Conservation (phyloP, 2,113 vertebrate genomes). For the Pongo abelii region DNA sequence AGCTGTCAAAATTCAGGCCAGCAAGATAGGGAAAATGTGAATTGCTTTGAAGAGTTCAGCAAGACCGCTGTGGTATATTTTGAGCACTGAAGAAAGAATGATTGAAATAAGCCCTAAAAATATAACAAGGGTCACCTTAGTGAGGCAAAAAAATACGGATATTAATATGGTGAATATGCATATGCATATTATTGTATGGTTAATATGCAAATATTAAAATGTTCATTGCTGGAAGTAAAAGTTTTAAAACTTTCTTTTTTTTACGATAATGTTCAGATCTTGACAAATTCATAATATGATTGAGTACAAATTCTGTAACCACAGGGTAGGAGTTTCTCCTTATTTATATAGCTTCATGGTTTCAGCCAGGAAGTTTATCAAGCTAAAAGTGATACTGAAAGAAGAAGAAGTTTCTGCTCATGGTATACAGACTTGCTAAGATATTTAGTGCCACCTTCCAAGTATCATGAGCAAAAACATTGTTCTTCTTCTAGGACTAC, state of each 20-base stretch:
- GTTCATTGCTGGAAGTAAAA: constrained; percentile 14
- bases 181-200: too few relatives aligned
- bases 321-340: background rate
- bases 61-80: background rate
- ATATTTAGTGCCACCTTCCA: background rate
- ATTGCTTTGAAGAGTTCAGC: background rate
- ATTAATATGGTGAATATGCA: background rate
- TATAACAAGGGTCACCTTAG: background rate
- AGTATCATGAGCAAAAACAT: background rate
- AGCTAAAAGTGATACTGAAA: background rate
- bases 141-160: background rate
- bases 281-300: background rate
- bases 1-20: background rate
- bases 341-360: background rate
- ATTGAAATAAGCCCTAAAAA: background rate
- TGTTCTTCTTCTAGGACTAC: background rate
- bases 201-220: background rate
- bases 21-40: background rate
- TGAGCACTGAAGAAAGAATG: background rate
- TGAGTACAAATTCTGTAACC: background rate
- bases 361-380: constrained; percentile 38
- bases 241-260: constrained; percentile 2
- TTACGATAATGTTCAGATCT: background rate
- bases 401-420: background rate
- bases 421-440: background rate